Conservation (phyloP, 2,113 vertebrate genomes). For the Scolopax mira region DNA sequence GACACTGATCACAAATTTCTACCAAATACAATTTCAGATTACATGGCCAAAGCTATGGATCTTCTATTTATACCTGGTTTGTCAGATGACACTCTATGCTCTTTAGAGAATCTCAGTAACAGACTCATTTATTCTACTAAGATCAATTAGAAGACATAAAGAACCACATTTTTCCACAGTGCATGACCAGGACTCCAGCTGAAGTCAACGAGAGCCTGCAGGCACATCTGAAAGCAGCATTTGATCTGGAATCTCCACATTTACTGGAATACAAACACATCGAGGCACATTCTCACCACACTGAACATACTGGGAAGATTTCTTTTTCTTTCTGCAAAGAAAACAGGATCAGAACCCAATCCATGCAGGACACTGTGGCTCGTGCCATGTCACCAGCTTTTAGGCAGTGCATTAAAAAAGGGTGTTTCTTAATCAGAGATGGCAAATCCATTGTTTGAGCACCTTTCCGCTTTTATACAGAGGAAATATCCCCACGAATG, state of each 20-base stretch:
- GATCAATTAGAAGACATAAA: not conserved
- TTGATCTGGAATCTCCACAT: not conserved
- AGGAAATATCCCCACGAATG: not conserved
- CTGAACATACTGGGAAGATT: not conserved
- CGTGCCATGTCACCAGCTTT: not conserved
- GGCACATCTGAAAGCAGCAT: not conserved
- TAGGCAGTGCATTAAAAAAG: not conserved
- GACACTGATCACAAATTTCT: not conserved
- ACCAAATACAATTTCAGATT: not conserved
- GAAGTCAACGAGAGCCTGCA: not conserved
- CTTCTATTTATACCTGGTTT: not conserved
- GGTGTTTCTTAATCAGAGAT: not conserved
- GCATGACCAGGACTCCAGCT: not conserved
- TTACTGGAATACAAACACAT: not conserved
- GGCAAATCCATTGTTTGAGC: not conserved
- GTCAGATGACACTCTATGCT: not conserved
- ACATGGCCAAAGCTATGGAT: not conserved
- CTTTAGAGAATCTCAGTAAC: not conserved
- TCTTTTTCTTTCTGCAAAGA: not conserved
- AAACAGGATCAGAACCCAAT: not conserved
- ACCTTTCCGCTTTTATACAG: not conserved
- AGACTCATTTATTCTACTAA: not conserved
- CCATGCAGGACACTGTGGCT: not conserved
- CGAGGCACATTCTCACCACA: not conserved
- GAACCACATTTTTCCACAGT: not conserved